Conservation (phyloP, 2,113 vertebrate genomes). For the Salvelinus alpinus region DNA sequence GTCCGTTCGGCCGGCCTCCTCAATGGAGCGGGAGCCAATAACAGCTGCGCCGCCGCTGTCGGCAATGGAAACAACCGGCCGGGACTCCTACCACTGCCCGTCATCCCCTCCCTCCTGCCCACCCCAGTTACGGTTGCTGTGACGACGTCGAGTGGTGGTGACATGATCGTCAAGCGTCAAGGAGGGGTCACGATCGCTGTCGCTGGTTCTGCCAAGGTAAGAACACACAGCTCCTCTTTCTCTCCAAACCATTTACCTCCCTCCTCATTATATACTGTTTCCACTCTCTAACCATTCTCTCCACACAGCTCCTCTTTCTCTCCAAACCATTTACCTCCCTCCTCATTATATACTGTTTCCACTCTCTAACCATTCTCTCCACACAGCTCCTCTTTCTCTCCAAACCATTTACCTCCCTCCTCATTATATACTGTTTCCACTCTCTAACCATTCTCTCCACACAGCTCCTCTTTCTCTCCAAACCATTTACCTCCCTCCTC, state of each 20-base stretch:
- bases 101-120: slow-evolving; percentile 91
- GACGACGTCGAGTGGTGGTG: slow-evolving; percentile 79
- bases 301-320: not conserved
- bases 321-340: slow-evolving; percentile 58
- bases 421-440: slow-evolving; percentile 17
- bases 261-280: slow-evolving; percentile 41
- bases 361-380: too few species aligned
- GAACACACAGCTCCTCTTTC: slow-evolving; percentile 32
- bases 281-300: too few species aligned
- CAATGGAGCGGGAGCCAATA: slow-evolving; percentile 83
- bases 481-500: slow-evolving; percentile 59
- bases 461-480: slow-evolving; percentile 22
- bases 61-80: slow-evolving; percentile 89
- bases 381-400: slow-evolving; percentile 12
- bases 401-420: slow-evolving; percentile 59
- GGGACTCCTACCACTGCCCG: slow-evolving; percentile 90
- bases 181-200: slow-evolving; percentile 70
- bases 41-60: slow-evolving; percentile 75
- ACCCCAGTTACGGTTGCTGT: slow-evolving; percentile 83
- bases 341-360: slow-evolving; percentile 34
- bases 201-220: slow-evolving; percentile 81
- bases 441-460: not conserved
- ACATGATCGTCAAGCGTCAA: slow-evolving; percentile 77
- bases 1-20: slow-evolving; percentile 85
- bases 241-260: slow-evolving; percentile 55